Evolutionary conservation across 2,113 vertebrate genomes (phyloP).

Genomic region (Poeciliopsis prolifica): DNA sequence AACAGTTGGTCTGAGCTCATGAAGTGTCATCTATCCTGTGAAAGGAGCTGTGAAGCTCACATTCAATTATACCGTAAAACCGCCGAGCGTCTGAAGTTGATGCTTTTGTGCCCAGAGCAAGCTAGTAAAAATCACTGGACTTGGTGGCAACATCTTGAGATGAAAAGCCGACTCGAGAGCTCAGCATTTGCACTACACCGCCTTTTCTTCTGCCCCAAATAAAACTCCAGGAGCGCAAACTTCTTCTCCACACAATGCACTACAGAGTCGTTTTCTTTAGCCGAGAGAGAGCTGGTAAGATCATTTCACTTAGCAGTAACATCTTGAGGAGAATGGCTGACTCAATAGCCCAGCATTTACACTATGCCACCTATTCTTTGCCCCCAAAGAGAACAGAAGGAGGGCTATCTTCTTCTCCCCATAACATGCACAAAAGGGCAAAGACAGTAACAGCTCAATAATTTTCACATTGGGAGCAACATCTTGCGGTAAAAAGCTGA

Average conservation of each 20-base stretch:
- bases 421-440: background rate
- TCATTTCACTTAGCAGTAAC: slow-evolving; percentile 63
- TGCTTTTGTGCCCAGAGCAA: slow-evolving; percentile 54
- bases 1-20: slow-evolving; percentile 96
- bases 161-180: slow-evolving; percentile 62
- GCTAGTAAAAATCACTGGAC: slow-evolving; percentile 68
- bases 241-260: slow-evolving; percentile 7
- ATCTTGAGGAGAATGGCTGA: slow-evolving; percentile 68
- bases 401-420: slow-evolving; percentile 8
- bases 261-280: slow-evolving; percentile 23
- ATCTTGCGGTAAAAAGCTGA: no score
- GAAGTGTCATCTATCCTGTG: slow-evolving; percentile 90
- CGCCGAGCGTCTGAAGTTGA: slow-evolving; percentile 56
- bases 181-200: slow-evolving; percentile 61
- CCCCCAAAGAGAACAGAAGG: slow-evolving; percentile 14
- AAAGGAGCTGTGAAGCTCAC: slow-evolving; percentile 64
- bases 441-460: no score
- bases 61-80: slow-evolving; percentile 63
- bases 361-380: slow-evolving; percentile 59
- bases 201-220: slow-evolving; percentile 5
- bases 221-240: background rate
- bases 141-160: slow-evolving; percentile 65
- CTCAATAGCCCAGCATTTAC: slow-evolving; percentile 60
- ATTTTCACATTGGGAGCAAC: no score
- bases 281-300: slow-evolving; percentile 61